A percentile compares a stretch with the other conserved stretches of the same genome.
Evolutionary conservation across 2,113 vertebrate species (phyloP).

Genomic region (Todiramphus chloris): DNA sequence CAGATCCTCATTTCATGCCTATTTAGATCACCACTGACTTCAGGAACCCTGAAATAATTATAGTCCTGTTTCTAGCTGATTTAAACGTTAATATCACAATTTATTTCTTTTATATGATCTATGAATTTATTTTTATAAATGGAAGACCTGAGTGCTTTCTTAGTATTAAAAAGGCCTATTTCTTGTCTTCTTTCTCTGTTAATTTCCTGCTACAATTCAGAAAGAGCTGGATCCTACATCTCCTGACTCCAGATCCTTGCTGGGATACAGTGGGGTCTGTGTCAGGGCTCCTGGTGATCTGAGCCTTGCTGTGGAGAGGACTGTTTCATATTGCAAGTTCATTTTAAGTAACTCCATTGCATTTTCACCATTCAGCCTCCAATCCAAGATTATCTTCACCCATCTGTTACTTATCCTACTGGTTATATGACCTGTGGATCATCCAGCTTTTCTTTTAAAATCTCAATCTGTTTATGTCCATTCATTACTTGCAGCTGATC

Average conservation of each 20-base stretch:
- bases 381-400: conserved; percentile 57
- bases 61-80: background rate
- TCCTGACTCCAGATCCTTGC: background rate
- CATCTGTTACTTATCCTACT: conserved; percentile 62
- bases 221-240: background rate
- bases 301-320: background rate
- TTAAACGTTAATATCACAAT: background rate
- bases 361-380: conserved; percentile 21
- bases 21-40: background rate
- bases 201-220: background rate
- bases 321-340: background rate
- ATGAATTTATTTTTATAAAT: background rate
- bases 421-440: conserved; percentile 23
- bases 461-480: background rate
- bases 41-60: background rate
- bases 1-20: conserved; percentile 13
- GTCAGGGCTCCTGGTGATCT: background rate
- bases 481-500: background rate
- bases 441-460: conserved; percentile 32
- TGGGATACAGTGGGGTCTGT: background rate
- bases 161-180: background rate
- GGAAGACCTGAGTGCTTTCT: background rate
- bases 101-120: background rate
- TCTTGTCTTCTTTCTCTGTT: background rate
- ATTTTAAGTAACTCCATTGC: conserved; percentile 7